phyloP scores from a whole-genome alignment of 1,140 invertebrate species.

The Euura lappo region DNA sequence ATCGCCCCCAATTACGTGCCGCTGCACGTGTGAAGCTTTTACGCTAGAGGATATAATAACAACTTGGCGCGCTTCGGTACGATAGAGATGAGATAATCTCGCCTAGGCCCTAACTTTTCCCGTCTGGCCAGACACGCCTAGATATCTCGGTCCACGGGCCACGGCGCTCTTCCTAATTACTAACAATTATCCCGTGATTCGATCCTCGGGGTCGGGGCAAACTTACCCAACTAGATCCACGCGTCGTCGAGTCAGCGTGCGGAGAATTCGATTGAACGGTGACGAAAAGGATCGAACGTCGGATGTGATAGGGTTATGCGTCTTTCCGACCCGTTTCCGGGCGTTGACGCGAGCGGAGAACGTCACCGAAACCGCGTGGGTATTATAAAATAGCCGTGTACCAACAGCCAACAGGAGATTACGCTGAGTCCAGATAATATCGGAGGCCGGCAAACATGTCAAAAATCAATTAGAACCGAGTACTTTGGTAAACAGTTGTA shows the following conservation, averaged over 20 bases:
- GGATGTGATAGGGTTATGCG: not conserved
- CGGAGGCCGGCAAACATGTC: not conserved
- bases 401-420: not conserved
- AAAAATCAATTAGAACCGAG: constrained; percentile 12
- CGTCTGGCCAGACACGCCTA: no score
- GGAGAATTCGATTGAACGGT: not conserved
- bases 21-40: not conserved
- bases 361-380: not conserved
- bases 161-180: not conserved
- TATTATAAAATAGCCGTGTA: not conserved
- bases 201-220: not conserved
- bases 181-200: constrained; percentile 4
- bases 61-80: no score
- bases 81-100: no score
- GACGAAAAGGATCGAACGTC: not conserved
- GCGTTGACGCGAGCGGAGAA: no score
- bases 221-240: not conserved
- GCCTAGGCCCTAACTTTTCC: not conserved
- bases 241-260: not conserved
- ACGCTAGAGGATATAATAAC: not conserved
- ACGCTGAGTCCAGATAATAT: constrained; percentile 2
- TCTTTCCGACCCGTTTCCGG: no score
- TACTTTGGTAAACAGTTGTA: constrained; percentile 12
- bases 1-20: not conserved
- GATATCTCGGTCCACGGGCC: no score